Percentiles rank a stretch among this genome's conserved stretches.
phyloP scores from a whole-genome alignment of 2,797 vertebrate species.

The Siniperca obscura region DNA sequence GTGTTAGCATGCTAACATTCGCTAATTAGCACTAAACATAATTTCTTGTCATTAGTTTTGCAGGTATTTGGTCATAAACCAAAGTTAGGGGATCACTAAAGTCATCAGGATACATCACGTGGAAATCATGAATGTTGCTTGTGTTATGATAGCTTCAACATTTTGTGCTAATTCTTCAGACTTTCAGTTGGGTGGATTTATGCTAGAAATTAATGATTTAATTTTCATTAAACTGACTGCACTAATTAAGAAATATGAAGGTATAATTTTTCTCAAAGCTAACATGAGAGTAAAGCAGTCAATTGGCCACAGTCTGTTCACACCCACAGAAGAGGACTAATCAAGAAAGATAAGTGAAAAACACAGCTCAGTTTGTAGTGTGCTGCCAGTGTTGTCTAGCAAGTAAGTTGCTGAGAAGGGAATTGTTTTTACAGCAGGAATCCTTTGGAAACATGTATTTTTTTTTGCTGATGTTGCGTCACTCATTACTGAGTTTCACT shows the following conservation, averaged over 20 bases:
- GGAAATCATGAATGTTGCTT: no score
- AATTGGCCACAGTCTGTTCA: conserved; percentile 5
- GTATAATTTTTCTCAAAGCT: conserved; percentile 8
- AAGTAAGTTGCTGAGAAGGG: not conserved
- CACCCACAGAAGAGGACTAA: conserved; percentile 20
- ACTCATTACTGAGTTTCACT: conserved; percentile 39
- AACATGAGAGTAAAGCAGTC: not conserved
- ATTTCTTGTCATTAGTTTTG: no score
- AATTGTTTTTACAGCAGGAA: conserved; percentile 17
- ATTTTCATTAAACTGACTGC: not conserved
- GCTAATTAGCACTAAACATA: no score
- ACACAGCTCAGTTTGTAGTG: not conserved
- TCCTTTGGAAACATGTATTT: not conserved
- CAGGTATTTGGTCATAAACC: no score
- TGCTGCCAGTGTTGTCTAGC: not conserved
- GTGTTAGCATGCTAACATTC: no score
- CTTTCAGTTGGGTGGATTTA: no score
- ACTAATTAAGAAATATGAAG: conserved; percentile 16
- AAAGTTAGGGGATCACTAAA: no score
- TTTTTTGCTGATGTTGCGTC: conserved; percentile 16
- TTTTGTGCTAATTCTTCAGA: no score
- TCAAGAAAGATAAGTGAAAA: conserved; percentile 3
- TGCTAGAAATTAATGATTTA: not conserved
- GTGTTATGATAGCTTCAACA: no score
- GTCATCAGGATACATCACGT: no score